Evolutionary conservation across 2,888 invertebrate species (phyloP), one percentile per base, ranked within the genome.

Genomic region (Nemotelus nigrinus): DNA sequence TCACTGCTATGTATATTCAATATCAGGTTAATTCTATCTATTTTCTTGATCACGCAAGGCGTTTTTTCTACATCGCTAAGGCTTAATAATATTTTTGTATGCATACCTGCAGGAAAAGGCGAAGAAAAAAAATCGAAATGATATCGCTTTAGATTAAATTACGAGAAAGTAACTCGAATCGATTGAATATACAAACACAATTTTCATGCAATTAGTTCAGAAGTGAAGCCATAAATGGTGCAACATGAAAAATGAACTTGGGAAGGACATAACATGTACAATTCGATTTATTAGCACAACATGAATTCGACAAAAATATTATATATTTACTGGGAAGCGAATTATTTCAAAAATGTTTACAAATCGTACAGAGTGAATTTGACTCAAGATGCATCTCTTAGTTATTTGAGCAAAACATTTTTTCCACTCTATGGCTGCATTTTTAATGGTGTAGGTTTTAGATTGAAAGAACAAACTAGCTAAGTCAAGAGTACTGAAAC

Each of bases 11-110:
- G 7, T 7, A 8, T 47, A 2, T 65, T 39, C 47, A 10, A 43
- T 65, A 65, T 47, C 65, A 65, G 65, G 10, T 44, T 45, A 45
- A 65, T 65, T 65, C 7, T 43, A 43, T 45, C 7, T 7, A 25
- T n/a, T 65, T 65, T 65, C 47, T 44, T 65, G 44, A 65, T 47
- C 10, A 65, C 41, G 39, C 45, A 65, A 47, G 45, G 57, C 76
- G 60, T 44, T 67, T 74, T 53, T 76, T 79, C 76, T 76, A 48
- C 67, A 68, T 78, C 74, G 64, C 65, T 45, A 68, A 57, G 67
- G 58, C 47, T 65, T 71, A 79, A 78, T 78, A 78, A 76, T 76
- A 79, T 76, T 72, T 79, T 55, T 78, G 77, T 76, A 79, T 70
- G 72, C 77, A 77, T 25, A 79, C 79, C 79, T 79, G 79, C 76